These are phyloP conservation scores for Rhagologus leucostigma DNA, from an alignment of 2,113 vertebrate genomes.

Conservation along the genomic window DNA sequence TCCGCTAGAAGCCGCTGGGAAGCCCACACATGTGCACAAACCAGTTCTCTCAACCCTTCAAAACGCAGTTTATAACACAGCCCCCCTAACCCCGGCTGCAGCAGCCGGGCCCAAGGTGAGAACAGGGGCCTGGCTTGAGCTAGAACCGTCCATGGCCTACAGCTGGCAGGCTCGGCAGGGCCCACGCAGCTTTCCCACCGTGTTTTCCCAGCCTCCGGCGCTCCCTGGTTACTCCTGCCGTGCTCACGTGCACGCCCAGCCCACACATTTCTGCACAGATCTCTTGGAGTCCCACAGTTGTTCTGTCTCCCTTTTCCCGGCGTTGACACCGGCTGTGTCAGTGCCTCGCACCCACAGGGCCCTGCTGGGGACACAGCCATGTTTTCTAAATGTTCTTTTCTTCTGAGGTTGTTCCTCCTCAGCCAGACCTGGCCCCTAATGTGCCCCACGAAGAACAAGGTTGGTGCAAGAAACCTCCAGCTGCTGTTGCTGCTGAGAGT, in stretches of 20 bases:
- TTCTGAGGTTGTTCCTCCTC: neutral
- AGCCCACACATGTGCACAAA: neutral
- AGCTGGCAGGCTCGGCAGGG: neutral
- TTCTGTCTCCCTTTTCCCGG: neutral
- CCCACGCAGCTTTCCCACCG: neutral
- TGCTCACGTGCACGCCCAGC: neutral
- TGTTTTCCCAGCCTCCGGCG: neutral
- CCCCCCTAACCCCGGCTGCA: neutral
- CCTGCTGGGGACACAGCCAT: fast-evolving
- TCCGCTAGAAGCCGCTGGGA: neutral
- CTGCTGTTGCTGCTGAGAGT: neutral
- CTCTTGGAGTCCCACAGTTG: neutral
- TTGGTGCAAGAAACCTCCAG: neutral
- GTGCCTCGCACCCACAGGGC: neutral
- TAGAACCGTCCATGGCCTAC: neutral
- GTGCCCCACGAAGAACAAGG: neutral
- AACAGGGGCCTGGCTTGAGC: neutral
- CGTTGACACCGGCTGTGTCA: neutral
- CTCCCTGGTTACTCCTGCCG: neutral
- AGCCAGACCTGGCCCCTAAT: neutral
- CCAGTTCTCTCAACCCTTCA: neutral
- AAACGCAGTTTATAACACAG: neutral
- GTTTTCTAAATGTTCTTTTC: neutral
- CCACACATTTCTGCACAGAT: neutral
- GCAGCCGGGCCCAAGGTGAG: neutral